Evolutionary conservation across 2,888 invertebrate genomes (phyloP).

Genomic region (Melanostoma scalare): DNA sequence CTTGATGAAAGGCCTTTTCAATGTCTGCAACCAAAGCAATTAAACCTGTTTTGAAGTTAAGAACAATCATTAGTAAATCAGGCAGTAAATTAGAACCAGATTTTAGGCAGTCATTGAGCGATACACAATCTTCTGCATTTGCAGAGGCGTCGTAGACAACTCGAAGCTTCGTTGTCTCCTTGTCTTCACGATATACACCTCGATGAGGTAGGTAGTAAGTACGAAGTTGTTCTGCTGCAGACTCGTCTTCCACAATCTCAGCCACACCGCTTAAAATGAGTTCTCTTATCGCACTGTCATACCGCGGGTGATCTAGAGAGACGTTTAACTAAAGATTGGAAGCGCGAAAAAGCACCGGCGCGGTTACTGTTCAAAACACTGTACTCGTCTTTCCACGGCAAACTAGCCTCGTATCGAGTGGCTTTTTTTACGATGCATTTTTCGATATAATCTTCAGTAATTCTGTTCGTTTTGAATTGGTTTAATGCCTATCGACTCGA

Average conservation of each 20-base stretch:
- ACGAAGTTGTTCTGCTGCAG: neutral
- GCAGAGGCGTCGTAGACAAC: slow-evolving; percentile 17
- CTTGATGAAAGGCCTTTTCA: slow-evolving; percentile 23
- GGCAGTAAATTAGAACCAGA: slow-evolving; percentile 14
- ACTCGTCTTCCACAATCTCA: slow-evolving; percentile 15
- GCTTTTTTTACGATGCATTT: neutral
- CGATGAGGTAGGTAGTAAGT: slow-evolving; percentile 31
- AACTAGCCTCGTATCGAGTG: slow-evolving; percentile 10
- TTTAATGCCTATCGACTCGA: slow-evolving; percentile 10
- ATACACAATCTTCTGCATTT: slow-evolving; percentile 10
- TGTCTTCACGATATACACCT: slow-evolving; percentile 21
- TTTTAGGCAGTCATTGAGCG: slow-evolving; percentile 8
- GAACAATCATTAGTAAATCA: slow-evolving; percentile 12
- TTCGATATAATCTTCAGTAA: slow-evolving; percentile 14
- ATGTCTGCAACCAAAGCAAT: slow-evolving; percentile 35
- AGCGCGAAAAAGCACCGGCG: neutral
- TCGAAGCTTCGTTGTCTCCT: slow-evolving; percentile 14
- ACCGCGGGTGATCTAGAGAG: slow-evolving; percentile 2
- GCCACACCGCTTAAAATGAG: neutral
- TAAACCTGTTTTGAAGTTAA: neutral
- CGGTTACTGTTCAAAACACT: neutral
- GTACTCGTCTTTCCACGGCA: slow-evolving; percentile 3
- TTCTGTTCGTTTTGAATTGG: slow-evolving; percentile 1
- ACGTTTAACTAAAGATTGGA: neutral
- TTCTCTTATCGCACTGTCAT: neutral